These are phyloP conservation scores for Atherix ibis DNA, from an alignment of 2,888 invertebrate species.

Conservation along the genomic window DNA sequence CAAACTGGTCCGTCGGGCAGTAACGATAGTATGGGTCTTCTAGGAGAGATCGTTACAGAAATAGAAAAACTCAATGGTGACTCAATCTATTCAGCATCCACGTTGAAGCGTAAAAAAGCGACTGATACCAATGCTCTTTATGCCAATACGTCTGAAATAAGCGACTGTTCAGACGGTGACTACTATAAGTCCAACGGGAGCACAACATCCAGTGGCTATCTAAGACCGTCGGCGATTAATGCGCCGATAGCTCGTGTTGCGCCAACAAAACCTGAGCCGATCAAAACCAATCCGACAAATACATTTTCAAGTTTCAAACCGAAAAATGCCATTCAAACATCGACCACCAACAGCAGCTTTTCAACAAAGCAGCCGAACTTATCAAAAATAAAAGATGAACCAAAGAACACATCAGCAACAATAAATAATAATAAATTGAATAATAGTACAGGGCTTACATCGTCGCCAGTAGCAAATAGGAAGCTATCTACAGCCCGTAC, in stretches of 20 bases:
- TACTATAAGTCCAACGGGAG: slow-evolving; percentile 44
- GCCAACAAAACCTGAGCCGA: slow-evolving; percentile 26
- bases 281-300: slow-evolving; percentile 3
- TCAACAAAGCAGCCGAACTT: too few species aligned
- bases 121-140: slow-evolving; percentile 33
- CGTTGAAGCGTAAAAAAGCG: slow-evolving; percentile 42
- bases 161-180: slow-evolving; percentile 43
- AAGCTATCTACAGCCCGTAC: too few species aligned
- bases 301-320: slow-evolving; percentile 30
- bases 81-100: slow-evolving; percentile 71
- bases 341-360: too few species aligned
- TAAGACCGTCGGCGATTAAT: slow-evolving; percentile 55
- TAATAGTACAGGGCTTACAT: too few species aligned
- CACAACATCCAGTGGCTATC: slow-evolving; percentile 55
- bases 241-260: slow-evolving; percentile 38
- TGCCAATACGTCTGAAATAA: slow-evolving; percentile 40
- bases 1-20: slow-evolving; percentile 36
- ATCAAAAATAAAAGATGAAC: too few species aligned
- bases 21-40: slow-evolving; percentile 55
- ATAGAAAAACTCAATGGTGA: slow-evolving; percentile 75
- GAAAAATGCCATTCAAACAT: too few species aligned
- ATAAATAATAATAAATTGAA: too few species aligned
- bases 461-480: too few species aligned
- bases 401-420: too few species aligned
- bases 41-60: slow-evolving; percentile 76